phyloP scores from a whole-genome alignment of 2,888 invertebrate species.

The Clanis bilineata region DNA sequence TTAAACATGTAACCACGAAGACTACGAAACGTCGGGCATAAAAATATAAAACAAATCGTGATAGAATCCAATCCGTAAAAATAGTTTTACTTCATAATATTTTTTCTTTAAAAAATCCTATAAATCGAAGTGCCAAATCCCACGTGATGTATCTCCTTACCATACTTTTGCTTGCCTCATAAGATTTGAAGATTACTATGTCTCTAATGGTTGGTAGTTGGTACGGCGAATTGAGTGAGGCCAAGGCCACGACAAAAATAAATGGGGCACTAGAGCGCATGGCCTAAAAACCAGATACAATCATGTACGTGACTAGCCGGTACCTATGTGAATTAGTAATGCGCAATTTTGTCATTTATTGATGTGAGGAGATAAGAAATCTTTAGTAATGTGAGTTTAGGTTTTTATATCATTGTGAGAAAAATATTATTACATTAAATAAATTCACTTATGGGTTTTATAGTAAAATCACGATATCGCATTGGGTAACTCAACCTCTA shows the following conservation, averaged over 20 bases:
- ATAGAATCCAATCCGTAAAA: too few species aligned
- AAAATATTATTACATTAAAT: too few species aligned
- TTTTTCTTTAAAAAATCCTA: too few species aligned
- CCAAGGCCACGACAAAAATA: constrained; percentile 2
- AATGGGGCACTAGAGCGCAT: not conserved
- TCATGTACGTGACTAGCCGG: not conserved
- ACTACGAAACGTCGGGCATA: too few species aligned
- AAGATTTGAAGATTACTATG: constrained; percentile 9
- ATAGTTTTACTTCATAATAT: too few species aligned
- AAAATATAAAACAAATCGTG: too few species aligned
- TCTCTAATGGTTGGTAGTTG: not conserved
- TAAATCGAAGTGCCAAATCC: not conserved
- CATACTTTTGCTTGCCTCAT: not conserved
- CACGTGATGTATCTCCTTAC: not conserved
- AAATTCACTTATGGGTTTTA: too few species aligned
- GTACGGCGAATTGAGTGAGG: not conserved
- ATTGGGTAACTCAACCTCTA: too few species aligned
- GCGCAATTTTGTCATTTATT: not conserved
- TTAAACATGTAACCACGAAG: too few species aligned
- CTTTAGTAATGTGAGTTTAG: too few species aligned
- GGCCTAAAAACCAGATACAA: constrained; percentile 4
- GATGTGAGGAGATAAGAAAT: not conserved
- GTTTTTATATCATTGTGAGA: too few species aligned
- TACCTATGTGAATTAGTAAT: not conserved
- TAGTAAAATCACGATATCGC: too few species aligned